These are phyloP conservation scores for Byasa hedistus DNA, from an alignment of 2,888 invertebrate genomes.

Conservation along the genomic window DNA sequence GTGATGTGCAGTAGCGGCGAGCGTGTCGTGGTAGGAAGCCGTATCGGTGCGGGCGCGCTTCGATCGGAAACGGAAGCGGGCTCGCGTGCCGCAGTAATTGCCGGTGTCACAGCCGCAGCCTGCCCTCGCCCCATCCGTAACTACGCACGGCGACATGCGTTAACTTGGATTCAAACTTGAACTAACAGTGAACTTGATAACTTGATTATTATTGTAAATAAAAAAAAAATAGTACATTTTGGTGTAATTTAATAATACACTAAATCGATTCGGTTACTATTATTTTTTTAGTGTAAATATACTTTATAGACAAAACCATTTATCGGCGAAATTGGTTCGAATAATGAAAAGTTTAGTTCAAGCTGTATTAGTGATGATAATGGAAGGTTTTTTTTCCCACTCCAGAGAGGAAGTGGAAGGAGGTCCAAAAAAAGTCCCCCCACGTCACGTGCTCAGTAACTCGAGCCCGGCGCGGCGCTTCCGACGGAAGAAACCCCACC, in stretches of 20 bases:
- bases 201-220: slow-evolving; percentile 22
- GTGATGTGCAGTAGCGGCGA: slow-evolving; percentile 26
- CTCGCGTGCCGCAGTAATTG: slow-evolving; percentile 68
- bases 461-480: slow-evolving; percentile 56
- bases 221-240: neutral
- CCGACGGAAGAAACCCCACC: slow-evolving; percentile 63
- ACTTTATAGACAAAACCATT: no score
- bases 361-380: no score
- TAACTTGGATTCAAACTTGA: slow-evolving; percentile 38
- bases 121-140: slow-evolving; percentile 43
- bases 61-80: slow-evolving; percentile 71
- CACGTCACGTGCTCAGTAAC: slow-evolving; percentile 63
- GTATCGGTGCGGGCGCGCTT: slow-evolving; percentile 47
- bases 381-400: slow-evolving; percentile 3
- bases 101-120: slow-evolving; percentile 56
- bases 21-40: slow-evolving; percentile 47
- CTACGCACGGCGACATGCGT: slow-evolving; percentile 53
- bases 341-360: neutral
- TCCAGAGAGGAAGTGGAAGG: slow-evolving; percentile 49
- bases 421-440: slow-evolving; percentile 54
- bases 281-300: no score
- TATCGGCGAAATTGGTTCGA: neutral
- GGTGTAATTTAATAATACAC: no score
- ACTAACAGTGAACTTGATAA: slow-evolving; percentile 37
- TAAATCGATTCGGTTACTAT: no score